phyloP scores from a whole-genome alignment of 2,888 invertebrate genomes.

The Drymonia ruficornis region DNA sequence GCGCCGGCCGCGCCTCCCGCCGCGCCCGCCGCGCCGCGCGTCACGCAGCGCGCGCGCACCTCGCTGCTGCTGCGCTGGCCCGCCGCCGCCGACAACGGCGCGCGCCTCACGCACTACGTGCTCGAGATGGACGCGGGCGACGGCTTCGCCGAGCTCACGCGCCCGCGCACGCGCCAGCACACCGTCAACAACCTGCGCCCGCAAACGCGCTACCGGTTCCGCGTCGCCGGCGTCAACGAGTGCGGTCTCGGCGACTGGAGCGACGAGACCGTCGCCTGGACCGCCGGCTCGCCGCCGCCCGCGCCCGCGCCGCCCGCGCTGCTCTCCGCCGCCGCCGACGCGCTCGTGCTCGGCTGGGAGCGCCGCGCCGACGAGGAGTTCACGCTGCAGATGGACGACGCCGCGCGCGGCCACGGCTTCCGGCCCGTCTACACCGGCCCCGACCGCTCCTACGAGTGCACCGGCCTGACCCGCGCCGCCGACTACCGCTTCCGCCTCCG shows the following conservation, averaged over 20 bases:
- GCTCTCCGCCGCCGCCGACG: constrained; percentile 85
- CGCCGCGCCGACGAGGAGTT: constrained; percentile 92
- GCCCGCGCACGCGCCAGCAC: constrained; percentile 90
- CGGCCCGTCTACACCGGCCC: constrained; percentile 92
- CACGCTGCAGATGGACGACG: constrained; percentile 91
- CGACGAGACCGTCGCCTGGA: constrained; percentile 87
- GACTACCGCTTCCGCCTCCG: constrained; percentile 93
- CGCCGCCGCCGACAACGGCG: constrained; percentile 91
- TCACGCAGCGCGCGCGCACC: constrained; percentile 89
- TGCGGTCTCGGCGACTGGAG: constrained; percentile 91
- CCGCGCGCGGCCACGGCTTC: constrained; percentile 90
- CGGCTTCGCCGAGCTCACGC: constrained; percentile 89
- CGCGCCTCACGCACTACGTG: constrained; percentile 90
- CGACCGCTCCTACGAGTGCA: constrained; percentile 88
- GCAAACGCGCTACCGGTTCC: constrained; percentile 92
- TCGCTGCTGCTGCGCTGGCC: constrained; percentile 89
- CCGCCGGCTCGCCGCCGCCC: constrained; percentile 91
- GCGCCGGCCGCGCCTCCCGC: constrained; percentile 94
- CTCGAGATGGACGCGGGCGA: constrained; percentile 91
- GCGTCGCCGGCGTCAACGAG: constrained; percentile 93
- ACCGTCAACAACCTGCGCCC: constrained; percentile 90
- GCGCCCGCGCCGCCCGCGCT: constrained; percentile 92
- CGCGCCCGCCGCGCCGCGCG: constrained; percentile 88
- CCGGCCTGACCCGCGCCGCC: constrained; percentile 89
- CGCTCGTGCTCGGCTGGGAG: constrained; percentile 90